These are phyloP conservation scores for Esox lucius DNA, from an alignment of 2,797 vertebrate species.

Conservation along the genomic window DNA sequence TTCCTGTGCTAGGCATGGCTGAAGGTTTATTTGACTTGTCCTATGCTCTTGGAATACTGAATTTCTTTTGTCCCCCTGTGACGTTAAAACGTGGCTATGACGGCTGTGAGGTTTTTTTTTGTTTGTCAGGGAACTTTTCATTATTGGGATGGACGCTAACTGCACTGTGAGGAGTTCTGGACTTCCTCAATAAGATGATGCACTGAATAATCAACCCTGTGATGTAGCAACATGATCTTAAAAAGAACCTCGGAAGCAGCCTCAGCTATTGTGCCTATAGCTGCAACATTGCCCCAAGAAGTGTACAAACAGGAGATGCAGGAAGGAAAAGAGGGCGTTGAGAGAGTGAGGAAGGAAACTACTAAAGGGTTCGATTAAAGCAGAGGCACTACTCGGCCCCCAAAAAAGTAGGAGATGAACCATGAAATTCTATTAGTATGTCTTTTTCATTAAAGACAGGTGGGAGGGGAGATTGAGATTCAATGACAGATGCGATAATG, in stretches of 20 bases:
- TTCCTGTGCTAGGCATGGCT: not conserved
- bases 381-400: too few species aligned
- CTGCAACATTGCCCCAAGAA: too few species aligned
- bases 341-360: not conserved
- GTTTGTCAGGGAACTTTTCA: not conserved
- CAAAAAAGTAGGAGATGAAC: too few species aligned
- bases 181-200: not conserved
- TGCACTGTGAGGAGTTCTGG: not conserved
- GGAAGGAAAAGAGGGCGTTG: not conserved
- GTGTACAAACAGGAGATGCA: not conserved
- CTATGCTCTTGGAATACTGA: not conserved
- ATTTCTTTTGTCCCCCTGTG: not conserved
- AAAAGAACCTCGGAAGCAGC: not conserved
- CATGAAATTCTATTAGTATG: not conserved
- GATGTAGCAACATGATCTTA: not conserved
- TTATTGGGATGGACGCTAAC: not conserved
- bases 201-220: not conserved
- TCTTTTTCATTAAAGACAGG: not conserved
- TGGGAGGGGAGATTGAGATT: not conserved
- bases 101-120: not conserved
- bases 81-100: not conserved
- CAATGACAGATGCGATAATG: constrained; percentile 29
- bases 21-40: constrained; percentile 30
- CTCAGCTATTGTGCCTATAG: not conserved
- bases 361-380: too few species aligned